Evolutionary conservation across 2,113 vertebrate species (phyloP).

Genomic region (Lontra canadensis): DNA sequence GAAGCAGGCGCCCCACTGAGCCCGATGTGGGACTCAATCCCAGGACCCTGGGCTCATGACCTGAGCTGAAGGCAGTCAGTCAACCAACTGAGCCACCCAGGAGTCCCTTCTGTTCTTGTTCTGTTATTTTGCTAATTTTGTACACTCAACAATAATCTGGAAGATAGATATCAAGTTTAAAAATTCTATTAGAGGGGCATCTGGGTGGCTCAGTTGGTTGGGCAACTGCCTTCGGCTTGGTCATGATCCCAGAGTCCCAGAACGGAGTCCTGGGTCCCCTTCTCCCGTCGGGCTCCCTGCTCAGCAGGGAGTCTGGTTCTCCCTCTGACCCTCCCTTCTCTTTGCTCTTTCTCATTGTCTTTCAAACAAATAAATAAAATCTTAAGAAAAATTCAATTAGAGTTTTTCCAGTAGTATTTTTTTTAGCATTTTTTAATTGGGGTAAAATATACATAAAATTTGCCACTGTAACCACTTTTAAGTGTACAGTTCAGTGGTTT

Average conservation of each 20-base stretch:
- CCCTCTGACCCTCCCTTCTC: no score
- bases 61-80: neutral
- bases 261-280: no score
- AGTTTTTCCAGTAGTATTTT: neutral
- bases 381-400: neutral
- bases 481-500: neutral
- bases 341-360: no score
- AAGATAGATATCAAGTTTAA: neutral
- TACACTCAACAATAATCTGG: neutral
- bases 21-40: neutral
- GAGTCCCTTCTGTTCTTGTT: neutral
- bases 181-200: neutral
- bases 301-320: no score
- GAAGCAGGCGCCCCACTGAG: neutral
- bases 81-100: neutral
- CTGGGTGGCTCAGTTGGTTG: neutral
- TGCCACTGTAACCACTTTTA: neutral
- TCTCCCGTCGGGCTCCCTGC: rapidly evolving
- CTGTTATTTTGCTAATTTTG: neutral
- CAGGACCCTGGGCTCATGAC: neutral
- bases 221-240: neutral
- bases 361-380: no score
- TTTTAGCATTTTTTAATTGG: neutral
- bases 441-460: neutral
- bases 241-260: neutral